Evolutionary conservation across 1,140 invertebrate genomes (phyloP).

Genomic region (Oncopeltus fasciatus): DNA sequence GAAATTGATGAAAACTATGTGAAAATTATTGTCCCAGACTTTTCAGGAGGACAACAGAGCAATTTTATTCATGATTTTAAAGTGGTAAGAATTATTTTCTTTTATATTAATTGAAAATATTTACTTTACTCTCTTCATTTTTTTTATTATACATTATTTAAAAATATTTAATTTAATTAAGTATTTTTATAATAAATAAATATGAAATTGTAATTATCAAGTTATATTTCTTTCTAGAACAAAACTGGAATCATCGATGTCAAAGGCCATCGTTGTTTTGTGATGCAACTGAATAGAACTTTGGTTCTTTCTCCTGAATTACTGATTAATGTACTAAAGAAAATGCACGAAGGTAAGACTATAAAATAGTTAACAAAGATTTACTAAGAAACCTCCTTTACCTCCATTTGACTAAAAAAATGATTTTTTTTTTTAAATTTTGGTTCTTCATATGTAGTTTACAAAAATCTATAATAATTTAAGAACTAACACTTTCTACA

Average conservation of each 20-base stretch:
- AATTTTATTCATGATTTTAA: slow-evolving; percentile 82
- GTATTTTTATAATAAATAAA: no score
- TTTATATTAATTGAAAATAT: no score
- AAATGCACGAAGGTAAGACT: slow-evolving; percentile 51
- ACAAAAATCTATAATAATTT: no score
- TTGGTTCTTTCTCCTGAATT: slow-evolving; percentile 58
- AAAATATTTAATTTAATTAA: no score
- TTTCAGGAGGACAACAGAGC: slow-evolving; percentile 56
- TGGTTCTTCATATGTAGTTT: background rate
- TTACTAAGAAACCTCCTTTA: no score
- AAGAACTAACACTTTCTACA: no score
- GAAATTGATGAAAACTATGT: slow-evolving; percentile 59
- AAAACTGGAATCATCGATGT: slow-evolving; percentile 75
- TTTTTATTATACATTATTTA: no score
- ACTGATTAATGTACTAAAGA: slow-evolving; percentile 61
- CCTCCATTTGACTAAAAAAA: no score
- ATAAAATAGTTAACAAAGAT: no score
- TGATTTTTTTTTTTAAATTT: background rate
- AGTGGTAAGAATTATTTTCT: slow-evolving; percentile 37
- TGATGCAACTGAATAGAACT: slow-evolving; percentile 71
- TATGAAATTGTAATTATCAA: background rate
- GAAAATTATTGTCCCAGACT: slow-evolving; percentile 65
- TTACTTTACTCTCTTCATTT: no score
- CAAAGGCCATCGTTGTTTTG: slow-evolving; percentile 61
- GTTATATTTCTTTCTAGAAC: slow-evolving; percentile 34